Base-by-base conservation (phyloP, 37 sponge, comb jelly and placozoan genomes). In the Halisarca cf. caerulea region DNA sequence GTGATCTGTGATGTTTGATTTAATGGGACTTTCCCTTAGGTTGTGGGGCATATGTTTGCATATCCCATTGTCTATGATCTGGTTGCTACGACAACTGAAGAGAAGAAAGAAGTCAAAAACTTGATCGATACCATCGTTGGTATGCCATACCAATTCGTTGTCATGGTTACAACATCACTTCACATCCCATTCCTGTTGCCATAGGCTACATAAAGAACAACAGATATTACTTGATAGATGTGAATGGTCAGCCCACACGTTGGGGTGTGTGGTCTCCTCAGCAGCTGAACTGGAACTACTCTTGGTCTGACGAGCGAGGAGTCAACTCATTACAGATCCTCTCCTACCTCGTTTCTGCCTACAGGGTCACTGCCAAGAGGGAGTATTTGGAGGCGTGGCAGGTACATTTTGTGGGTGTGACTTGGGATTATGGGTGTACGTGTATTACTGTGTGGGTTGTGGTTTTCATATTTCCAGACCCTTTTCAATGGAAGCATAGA, bases 261-360 rank as follows among this genome's bases (percentile, higher is more conserved):
- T 94, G 94, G 94, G 94, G 94, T 7, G 87, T 91, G 85, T 94
- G 94, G 94, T 27, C 89, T 33, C 94, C 94, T 3, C 24, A 64
- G 2, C 87, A 86, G 58, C 66, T 94, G 59, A 94, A 94, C 75
- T 34, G 73, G 40, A 87, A 91, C 78, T 85, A 81, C 59, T 86
- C 87, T 33, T 94, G 94, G 94, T 60, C 94, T n/a, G 91, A 94
- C 33, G 91, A 90, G 42, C 94, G 64, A 54, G 94, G 94, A 15
- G 81, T 94, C 69, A 94, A 94, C 82, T 91, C 94, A 7, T 78
- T 94, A 0, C 91, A 94, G 82, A 94, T 94, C 0, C 72, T 94
- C 28, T 59, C 91, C 40, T 88, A 77, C 83, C 57, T 94, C 6
- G 82, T 94, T 30, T 88, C 94, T 5, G 91, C 94, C 11, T 94